Percentiles rank a stretch among this genome's conserved stretches.
Evolutionary conservation across 2,113 vertebrate species (phyloP).

Genomic region (Actenoides lindsayi): DNA sequence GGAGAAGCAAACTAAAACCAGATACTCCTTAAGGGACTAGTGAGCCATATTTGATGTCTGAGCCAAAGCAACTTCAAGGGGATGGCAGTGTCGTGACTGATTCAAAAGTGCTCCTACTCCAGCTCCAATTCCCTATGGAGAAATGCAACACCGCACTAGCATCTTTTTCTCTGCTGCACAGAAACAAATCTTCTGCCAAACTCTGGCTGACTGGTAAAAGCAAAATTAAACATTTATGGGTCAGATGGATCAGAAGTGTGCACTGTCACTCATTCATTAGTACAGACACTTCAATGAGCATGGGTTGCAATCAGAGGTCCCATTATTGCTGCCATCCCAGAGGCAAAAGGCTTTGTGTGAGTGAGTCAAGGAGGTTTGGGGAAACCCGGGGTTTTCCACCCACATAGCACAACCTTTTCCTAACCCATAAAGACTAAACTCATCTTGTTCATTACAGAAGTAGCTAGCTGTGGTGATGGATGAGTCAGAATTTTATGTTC

Average conservation of each 20-base stretch:
- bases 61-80: neutral
- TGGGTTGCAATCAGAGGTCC: neutral
- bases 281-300: neutral
- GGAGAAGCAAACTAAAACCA: neutral
- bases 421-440: neutral
- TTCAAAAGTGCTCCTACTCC: neutral
- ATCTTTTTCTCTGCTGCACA: neutral
- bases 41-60: neutral
- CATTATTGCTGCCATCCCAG: neutral
- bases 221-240: conserved; percentile 6
- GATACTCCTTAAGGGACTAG: conserved; percentile 6
- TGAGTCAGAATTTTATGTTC: neutral
- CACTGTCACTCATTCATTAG: neutral
- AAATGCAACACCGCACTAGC: neutral
- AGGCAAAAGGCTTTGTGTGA: neutral
- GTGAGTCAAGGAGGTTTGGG: neutral
- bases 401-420: neutral
- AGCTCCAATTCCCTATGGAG: neutral
- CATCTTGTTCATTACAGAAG: neutral
- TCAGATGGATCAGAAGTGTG: neutral
- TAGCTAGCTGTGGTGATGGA: neutral
- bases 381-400: neutral
- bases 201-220: neutral
- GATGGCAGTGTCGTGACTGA: neutral
- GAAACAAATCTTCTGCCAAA: neutral